Conservation (phyloP, 2,888 invertebrate genomes). For the Helleia helle region DNA sequence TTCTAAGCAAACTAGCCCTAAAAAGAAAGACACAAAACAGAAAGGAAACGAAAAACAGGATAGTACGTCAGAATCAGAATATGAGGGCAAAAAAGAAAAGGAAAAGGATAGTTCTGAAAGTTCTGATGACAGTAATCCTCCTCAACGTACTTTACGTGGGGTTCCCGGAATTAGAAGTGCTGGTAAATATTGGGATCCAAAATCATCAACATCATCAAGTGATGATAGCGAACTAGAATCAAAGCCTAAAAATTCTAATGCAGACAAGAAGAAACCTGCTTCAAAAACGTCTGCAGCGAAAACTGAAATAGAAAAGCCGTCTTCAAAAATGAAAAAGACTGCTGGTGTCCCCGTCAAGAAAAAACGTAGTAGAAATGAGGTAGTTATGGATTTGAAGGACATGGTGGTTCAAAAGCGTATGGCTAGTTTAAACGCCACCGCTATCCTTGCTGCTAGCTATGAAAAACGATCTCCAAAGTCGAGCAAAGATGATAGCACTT, state of each 20-base stretch:
- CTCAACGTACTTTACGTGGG: slow-evolving; percentile 76
- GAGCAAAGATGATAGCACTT: slow-evolving; percentile 72
- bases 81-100: slow-evolving; percentile 54
- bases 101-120: slow-evolving; percentile 60
- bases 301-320: slow-evolving; percentile 65
- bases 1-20: slow-evolving; percentile 54
- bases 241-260: slow-evolving; percentile 39
- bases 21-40: slow-evolving; percentile 58
- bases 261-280: slow-evolving; percentile 57
- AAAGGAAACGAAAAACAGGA: slow-evolving; percentile 59
- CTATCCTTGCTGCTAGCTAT: slow-evolving; percentile 91
- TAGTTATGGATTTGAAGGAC: slow-evolving; percentile 87
- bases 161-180: slow-evolving; percentile 84
- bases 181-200: slow-evolving; percentile 90
- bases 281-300: slow-evolving; percentile 46
- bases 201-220: slow-evolving; percentile 77
- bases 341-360: slow-evolving; percentile 62
- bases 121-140: slow-evolving; percentile 67
- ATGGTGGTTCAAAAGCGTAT: slow-evolving; percentile 92
- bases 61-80: slow-evolving; percentile 64
- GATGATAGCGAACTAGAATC: slow-evolving; percentile 68
- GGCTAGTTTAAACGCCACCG: slow-evolving; percentile 93
- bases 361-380: slow-evolving; percentile 74
- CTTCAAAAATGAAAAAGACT: slow-evolving; percentile 60
- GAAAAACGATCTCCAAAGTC: slow-evolving; percentile 79